A percentile compares a stretch with the other conserved stretches of the same genome.
These are phyloP conservation scores for Petroica traversi DNA, from an alignment of 2,113 vertebrate species.

Conservation along the genomic window DNA sequence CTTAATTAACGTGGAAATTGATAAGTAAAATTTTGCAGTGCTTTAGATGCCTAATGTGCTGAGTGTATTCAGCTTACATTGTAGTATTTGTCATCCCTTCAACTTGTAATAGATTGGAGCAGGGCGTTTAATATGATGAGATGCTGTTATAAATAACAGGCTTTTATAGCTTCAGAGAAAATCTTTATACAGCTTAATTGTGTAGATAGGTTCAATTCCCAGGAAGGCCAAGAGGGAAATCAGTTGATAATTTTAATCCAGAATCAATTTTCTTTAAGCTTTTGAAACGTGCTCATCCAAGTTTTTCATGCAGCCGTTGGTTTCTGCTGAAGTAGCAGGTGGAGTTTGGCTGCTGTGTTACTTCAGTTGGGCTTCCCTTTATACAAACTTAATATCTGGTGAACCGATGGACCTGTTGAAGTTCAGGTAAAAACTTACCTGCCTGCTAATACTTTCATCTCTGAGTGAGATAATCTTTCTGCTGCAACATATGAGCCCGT, in stretches of 20 bases:
- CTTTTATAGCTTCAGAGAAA: constrained; percentile 28
- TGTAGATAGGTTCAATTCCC: constrained; percentile 25
- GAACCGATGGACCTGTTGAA: background rate
- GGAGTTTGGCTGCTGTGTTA: background rate
- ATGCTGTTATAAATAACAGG: background rate
- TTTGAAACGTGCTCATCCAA: background rate
- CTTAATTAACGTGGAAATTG: constrained; percentile 10
- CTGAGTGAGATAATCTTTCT: background rate
- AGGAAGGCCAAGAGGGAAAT: constrained; percentile 43
- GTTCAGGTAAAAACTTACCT: background rate
- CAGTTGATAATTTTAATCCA: constrained; percentile 28
- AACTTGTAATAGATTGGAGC: background rate
- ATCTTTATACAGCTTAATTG: constrained; percentile 48
- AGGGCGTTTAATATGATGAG: constrained; percentile 6
- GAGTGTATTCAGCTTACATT: background rate
- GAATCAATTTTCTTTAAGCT: constrained; percentile 42
- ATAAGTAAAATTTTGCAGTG: background rate
- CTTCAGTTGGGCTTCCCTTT: background rate
- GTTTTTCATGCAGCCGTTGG: background rate
- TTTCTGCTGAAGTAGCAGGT: background rate
- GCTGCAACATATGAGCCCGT: background rate
- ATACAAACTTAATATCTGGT: background rate
- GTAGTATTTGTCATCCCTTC: constrained; percentile 10
- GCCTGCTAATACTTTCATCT: background rate
- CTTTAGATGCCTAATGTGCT: background rate